phyloP scores from a whole-genome alignment of 2,113 vertebrate genomes.

The Indicator maculatus region DNA sequence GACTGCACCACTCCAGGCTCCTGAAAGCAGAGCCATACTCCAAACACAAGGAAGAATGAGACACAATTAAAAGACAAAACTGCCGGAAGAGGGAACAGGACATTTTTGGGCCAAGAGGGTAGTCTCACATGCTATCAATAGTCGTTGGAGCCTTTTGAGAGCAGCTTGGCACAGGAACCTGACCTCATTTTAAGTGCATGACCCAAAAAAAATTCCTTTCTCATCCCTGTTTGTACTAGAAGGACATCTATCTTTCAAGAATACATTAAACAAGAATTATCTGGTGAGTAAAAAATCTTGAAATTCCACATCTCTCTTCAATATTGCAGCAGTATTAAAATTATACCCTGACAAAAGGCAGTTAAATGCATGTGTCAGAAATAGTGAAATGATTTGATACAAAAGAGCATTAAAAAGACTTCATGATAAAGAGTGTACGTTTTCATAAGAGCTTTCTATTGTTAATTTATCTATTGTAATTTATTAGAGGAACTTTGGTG shows the following conservation, averaged over 20 bases:
- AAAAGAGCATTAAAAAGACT: not conserved
- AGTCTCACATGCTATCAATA: not conserved
- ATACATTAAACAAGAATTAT: not conserved
- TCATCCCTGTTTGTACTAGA: not conserved
- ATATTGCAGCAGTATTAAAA: not conserved
- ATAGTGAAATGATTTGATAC: not conserved
- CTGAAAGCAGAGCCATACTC: not conserved
- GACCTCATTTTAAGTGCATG: not conserved
- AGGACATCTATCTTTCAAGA: not conserved
- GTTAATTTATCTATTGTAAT: not conserved
- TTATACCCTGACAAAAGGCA: not conserved
- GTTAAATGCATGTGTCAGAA: not conserved
- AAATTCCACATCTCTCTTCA: not conserved
- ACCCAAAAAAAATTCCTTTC: not conserved
- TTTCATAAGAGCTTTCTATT: not conserved
- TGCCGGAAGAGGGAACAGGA: not conserved
- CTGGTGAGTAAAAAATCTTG: not conserved
- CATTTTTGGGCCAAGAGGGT: accelerated
- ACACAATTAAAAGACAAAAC: not conserved
- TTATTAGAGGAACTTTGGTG: not conserved
- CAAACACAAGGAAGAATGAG: not conserved
- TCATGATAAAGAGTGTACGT: not conserved
- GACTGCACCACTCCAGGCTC: not conserved
- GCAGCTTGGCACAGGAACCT: not conserved
- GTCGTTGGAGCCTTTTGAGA: not conserved